phyloP scores from a whole-genome alignment of 2,888 invertebrate species.

The Patella caerulea region DNA sequence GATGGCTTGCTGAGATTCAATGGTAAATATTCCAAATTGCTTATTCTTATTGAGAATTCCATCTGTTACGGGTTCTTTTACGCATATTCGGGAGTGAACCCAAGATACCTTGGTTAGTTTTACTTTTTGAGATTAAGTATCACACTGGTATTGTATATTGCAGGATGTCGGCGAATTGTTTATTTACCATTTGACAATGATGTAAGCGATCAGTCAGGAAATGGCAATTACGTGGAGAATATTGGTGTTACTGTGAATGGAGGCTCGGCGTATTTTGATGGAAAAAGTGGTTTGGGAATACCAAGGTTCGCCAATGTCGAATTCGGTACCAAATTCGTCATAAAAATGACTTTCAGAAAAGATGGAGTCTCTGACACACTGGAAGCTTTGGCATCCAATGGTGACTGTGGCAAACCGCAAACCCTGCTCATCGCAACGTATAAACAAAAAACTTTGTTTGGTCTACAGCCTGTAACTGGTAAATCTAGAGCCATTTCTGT shows the following conservation, averaged over 20 bases:
- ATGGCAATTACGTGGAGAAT: conserved; percentile 24
- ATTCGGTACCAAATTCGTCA: conserved; percentile 38
- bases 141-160: not conserved
- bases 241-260: conserved; percentile 37
- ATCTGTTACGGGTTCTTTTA: too few relatives aligned
- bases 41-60: too few relatives aligned
- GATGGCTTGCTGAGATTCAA: too few relatives aligned
- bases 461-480: conserved; percentile 31
- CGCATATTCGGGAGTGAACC: too few relatives aligned
- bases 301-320: conserved; percentile 47
- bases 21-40: too few relatives aligned
- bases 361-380: not conserved
- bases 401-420: conserved; percentile 41
- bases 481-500: not conserved
- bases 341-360: conserved; percentile 41
- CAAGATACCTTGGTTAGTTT: too few relatives aligned
- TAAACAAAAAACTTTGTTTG: conserved; percentile 29
- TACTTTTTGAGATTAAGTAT: too few relatives aligned
- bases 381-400: conserved; percentile 42
- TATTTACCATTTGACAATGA: conserved; percentile 42
- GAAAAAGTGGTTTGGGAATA: conserved; percentile 41
- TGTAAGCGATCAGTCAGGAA: conserved; percentile 13
- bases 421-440: conserved; percentile 42
- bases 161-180: conserved; percentile 47
- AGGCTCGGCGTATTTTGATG: conserved; percentile 44